phyloP scores from a whole-genome alignment of 1,140 invertebrate species.

The Drosophila nasuta region DNA sequence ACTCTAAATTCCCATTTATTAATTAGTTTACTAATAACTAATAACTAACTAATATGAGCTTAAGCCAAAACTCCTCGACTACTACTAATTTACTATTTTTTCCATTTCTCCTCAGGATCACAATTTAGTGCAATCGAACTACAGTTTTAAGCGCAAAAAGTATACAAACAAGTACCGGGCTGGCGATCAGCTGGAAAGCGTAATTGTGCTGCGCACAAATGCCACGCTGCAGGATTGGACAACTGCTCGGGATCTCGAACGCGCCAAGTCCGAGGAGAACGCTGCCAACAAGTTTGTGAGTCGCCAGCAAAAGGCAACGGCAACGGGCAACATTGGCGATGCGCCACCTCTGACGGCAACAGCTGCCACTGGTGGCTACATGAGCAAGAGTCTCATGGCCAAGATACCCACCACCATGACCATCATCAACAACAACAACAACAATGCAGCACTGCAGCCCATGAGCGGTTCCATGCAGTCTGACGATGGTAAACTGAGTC shows the following conservation, averaged over 20 bases:
- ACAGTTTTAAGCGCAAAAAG: conserved; percentile 84
- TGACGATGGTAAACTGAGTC: conserved; percentile 66
- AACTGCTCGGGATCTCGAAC: conserved; percentile 71
- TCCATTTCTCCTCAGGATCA: conserved; percentile 63
- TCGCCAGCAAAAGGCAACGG: conserved; percentile 34
- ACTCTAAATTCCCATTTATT: too few species aligned
- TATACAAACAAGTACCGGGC: conserved; percentile 71
- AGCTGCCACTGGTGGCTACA: conserved; percentile 45
- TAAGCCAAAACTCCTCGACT: too few species aligned
- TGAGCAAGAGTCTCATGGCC: conserved; percentile 72
- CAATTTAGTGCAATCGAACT: conserved; percentile 84
- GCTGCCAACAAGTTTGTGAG: conserved; percentile 54
- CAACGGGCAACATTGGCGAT: conserved; percentile 23
- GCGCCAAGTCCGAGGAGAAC: conserved; percentile 55
- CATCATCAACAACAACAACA: conserved; percentile 73
- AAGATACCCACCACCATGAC: conserved; percentile 81
- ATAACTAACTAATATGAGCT: too few species aligned
- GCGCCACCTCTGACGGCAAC: conserved; percentile 8
- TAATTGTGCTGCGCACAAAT: conserved; percentile 82
- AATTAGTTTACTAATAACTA: too few species aligned
- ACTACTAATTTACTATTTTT: too few species aligned
- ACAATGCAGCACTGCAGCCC: conserved; percentile 43
- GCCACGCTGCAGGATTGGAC: conserved; percentile 66
- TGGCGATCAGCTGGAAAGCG: conserved; percentile 78
- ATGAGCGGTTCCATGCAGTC: conserved; percentile 61